These are phyloP conservation scores for Myanophis thanlyinensis DNA, from an alignment of 2,113 vertebrate species.

Conservation along the genomic window DNA sequence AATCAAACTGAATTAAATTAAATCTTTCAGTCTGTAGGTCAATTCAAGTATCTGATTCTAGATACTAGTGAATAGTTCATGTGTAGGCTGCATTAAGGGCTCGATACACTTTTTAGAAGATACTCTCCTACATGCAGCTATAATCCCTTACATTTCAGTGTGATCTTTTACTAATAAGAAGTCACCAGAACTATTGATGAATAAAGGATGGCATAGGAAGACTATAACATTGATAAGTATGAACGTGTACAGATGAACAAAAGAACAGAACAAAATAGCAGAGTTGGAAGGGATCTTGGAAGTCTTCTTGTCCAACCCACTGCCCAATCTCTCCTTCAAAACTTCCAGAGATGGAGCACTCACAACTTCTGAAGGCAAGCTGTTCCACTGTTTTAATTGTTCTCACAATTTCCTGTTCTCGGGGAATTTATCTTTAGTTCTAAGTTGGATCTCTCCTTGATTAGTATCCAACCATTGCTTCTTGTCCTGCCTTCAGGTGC, in stretches of 20 bases:
- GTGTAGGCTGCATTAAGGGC: background rate
- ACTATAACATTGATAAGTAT: background rate
- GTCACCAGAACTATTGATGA: background rate
- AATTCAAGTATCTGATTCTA: background rate
- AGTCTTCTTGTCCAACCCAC: background rate
- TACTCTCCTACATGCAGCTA: background rate
- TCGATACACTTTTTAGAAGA: background rate
- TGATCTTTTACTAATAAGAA: background rate
- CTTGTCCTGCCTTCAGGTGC: background rate
- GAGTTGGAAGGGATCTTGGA: background rate
- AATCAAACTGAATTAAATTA: background rate
- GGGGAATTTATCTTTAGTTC: background rate
- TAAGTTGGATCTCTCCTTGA: background rate
- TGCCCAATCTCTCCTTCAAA: background rate
- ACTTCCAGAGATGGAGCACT: background rate
- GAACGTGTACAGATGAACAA: background rate
- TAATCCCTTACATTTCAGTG: background rate
- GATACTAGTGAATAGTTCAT: background rate
- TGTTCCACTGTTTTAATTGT: background rate
- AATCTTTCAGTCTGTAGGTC: background rate
- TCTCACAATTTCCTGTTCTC: background rate
- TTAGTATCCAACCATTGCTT: background rate
- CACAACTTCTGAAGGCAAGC: background rate
- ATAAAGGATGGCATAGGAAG: background rate
- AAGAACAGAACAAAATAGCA: background rate